These are phyloP conservation scores for Sebastes reedi DNA, from an alignment of 2,797 vertebrate genomes.

Conservation along the genomic window DNA sequence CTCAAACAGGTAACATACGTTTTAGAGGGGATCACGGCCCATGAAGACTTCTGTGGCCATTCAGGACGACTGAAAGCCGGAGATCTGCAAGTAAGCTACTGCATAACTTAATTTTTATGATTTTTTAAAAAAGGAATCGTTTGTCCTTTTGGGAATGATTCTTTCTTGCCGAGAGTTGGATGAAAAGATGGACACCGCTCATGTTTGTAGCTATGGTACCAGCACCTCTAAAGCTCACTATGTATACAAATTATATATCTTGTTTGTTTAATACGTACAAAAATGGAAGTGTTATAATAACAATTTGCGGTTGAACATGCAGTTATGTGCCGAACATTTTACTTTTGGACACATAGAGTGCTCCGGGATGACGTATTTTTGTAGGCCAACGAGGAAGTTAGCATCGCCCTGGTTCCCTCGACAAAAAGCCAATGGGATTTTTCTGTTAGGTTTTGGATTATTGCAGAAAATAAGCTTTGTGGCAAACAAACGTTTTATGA, in stretches of 20 bases:
- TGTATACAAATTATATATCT: no score
- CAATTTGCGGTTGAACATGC: not conserved
- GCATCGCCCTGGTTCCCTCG: no score
- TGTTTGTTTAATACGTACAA: not conserved
- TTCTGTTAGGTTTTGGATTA: no score
- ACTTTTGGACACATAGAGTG: no score
- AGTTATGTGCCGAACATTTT: not conserved
- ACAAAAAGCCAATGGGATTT: no score
- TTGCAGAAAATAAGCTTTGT: no score
- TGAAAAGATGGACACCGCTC: not conserved
- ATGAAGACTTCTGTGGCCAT: conserved; percentile 86
- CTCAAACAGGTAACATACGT: conserved; percentile 82
- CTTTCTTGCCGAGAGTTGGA: not conserved
- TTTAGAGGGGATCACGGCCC: conserved; percentile 77
- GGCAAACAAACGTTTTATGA: no score
- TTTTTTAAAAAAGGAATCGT: not conserved
- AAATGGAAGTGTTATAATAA: not conserved
- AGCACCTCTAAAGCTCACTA: not conserved
- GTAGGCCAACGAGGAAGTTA: no score
- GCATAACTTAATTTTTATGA: not conserved
- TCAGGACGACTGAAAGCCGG: conserved; percentile 77
- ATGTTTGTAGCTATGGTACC: not conserved
- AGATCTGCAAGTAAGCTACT: conserved; percentile 81
- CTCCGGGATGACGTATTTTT: no score
- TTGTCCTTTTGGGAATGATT: not conserved